phyloP scores from a whole-genome alignment of 2,797 vertebrate species.

The Sebastes paucispinis region DNA sequence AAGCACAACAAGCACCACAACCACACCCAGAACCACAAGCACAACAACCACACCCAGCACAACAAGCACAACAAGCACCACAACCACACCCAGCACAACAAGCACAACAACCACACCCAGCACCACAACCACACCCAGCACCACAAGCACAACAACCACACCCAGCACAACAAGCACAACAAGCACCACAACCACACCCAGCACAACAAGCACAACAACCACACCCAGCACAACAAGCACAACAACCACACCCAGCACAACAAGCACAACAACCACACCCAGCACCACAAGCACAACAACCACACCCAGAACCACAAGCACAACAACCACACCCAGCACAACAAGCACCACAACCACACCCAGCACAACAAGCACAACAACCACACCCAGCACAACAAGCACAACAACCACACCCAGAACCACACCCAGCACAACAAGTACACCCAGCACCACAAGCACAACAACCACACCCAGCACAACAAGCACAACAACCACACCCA shows the following conservation, averaged over 20 bases:
- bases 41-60: neutral
- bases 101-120: neutral
- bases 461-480: too few relatives aligned
- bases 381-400: too few relatives aligned
- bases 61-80: neutral
- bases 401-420: too few relatives aligned
- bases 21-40: neutral
- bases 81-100: neutral
- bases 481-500: too few relatives aligned
- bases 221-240: neutral
- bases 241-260: too few relatives aligned
- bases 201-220: neutral
- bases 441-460: too few relatives aligned
- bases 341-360: neutral
- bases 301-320: neutral
- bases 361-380: neutral
- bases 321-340: neutral
- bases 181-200: neutral
- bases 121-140: too few relatives aligned
- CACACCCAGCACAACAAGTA: too few relatives aligned
- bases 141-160: neutral
- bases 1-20: neutral
- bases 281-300: neutral
- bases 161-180: too few relatives aligned
- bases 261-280: neutral